These are phyloP conservation scores for Forficula auricularia DNA, from an alignment of 1,140 invertebrate genomes.

Conservation along the genomic window DNA sequence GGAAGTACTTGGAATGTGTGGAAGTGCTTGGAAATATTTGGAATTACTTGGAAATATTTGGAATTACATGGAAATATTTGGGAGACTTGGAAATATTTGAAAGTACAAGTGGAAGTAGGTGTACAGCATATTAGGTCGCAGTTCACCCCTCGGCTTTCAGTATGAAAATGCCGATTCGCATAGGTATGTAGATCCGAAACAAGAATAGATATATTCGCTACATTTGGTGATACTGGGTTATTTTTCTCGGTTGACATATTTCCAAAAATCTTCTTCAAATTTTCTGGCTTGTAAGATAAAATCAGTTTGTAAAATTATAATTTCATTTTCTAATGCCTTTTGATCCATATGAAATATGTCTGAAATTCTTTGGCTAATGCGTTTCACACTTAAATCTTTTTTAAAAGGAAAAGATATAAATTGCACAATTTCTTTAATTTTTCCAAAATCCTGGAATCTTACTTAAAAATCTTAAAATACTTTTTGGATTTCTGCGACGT, in stretches of 20 bases:
- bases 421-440: slow-evolving; percentile 11
- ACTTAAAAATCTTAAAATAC: slow-evolving; percentile 11
- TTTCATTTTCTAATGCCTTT: slow-evolving; percentile 12
- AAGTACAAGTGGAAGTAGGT: too few species aligned
- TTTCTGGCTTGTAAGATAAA: slow-evolving; percentile 12
- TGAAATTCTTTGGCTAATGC: slow-evolving; percentile 11
- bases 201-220: slow-evolving; percentile 13
- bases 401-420: slow-evolving; percentile 12
- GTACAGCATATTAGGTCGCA: too few species aligned
- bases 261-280: slow-evolving; percentile 7
- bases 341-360: slow-evolving; percentile 12
- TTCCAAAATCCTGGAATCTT: slow-evolving; percentile 9
- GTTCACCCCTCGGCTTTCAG: slow-evolving; percentile 8
- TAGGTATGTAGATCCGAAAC: slow-evolving; percentile 8
- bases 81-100: too few species aligned
- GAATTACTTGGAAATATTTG: too few species aligned
- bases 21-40: too few species aligned
- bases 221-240: slow-evolving; percentile 21
- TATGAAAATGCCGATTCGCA: slow-evolving; percentile 10
- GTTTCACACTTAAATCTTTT: slow-evolving; percentile 13
- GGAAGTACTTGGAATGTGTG: too few species aligned
- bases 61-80: too few species aligned
- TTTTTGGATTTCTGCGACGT: slow-evolving; percentile 11
- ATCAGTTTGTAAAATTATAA: slow-evolving; percentile 13
- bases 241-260: slow-evolving; percentile 19